These are phyloP conservation scores for Heterotis niloticus DNA, from an alignment of 2,113 vertebrate species.

Conservation along the genomic window DNA sequence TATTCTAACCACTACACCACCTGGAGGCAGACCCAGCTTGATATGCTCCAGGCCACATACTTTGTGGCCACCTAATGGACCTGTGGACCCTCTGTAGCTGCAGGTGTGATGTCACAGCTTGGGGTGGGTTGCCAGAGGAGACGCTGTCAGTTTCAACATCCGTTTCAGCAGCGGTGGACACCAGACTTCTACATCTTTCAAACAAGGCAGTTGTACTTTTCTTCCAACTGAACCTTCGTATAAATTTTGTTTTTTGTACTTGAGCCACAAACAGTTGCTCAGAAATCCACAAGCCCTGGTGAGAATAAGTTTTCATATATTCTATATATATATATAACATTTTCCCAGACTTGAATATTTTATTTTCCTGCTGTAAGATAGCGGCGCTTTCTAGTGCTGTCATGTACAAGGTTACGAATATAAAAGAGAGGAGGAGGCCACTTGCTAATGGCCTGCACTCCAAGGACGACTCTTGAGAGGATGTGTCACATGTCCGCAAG, in stretches of 20 bases:
- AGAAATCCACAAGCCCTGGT: constrained; percentile 10
- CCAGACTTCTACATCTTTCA: constrained; percentile 5
- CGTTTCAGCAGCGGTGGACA: constrained; percentile 19
- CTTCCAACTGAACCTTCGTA: not conserved
- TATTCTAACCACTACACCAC: too few species aligned
- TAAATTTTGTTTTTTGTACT: not conserved
- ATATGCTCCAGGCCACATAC: too few species aligned
- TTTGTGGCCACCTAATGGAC: not conserved
- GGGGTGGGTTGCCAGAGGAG: constrained; percentile 41
- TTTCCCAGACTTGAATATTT: too few species aligned
- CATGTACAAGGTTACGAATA: not conserved
- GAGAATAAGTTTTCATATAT: not conserved
- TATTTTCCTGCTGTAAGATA: not conserved
- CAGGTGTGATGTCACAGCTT: constrained; percentile 40
- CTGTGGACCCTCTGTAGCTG: constrained; percentile 32
- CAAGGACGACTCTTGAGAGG: constrained; percentile 28
- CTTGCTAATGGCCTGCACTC: constrained; percentile 21
- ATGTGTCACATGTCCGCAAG: constrained; percentile 34
- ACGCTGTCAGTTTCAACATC: constrained; percentile 36
- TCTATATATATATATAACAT: too few species aligned
- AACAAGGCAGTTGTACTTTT: not conserved
- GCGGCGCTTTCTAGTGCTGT: not conserved
- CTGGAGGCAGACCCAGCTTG: too few species aligned
- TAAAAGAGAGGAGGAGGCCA: constrained; percentile 2
- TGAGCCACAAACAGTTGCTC: not conserved